These are phyloP conservation scores for Ecliptopera silaceata DNA, from an alignment of 2,888 invertebrate genomes.

Conservation along the genomic window DNA sequence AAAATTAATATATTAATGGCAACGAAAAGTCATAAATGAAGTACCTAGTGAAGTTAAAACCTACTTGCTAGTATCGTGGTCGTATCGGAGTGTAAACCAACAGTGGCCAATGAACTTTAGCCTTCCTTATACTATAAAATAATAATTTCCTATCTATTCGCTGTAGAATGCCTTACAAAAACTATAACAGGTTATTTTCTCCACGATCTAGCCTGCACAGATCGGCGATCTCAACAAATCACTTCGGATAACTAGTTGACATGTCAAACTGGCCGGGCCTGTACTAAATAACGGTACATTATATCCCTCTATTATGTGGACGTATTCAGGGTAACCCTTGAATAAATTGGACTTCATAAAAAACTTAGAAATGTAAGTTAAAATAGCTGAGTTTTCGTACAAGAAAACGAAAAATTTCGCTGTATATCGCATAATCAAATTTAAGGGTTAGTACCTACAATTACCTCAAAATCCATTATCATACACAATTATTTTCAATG, in stretches of 20 bases:
- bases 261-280: slow-evolving; percentile 37
- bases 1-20: no score
- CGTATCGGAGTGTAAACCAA: no score
- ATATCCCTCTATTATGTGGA: slow-evolving; percentile 28
- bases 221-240: slow-evolving; percentile 34
- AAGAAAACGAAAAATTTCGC: no score
- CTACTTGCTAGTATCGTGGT: no score
- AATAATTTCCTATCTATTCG: slow-evolving; percentile 11
- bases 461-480: no score
- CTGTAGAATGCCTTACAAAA: slow-evolving; percentile 22
- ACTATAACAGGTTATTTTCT: slow-evolving; percentile 29
- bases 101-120: slow-evolving; percentile 12
- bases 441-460: no score
- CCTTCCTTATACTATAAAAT: slow-evolving; percentile 12
- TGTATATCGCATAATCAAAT: no score
- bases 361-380: no score
- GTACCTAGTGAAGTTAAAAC: no score
- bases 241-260: slow-evolving; percentile 36
- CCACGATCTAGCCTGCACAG: slow-evolving; percentile 16
- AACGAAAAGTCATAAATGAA: no score
- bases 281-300: slow-evolving; percentile 38
- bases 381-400: no score
- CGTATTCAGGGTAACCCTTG: slow-evolving; percentile 17
- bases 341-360: neutral
- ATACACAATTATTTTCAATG: no score